Percentiles rank a stretch among this genome's conserved stretches.
phyloP scores from a whole-genome alignment of 2,888 invertebrate species.

The Mesodorylaimus sp. region DNA sequence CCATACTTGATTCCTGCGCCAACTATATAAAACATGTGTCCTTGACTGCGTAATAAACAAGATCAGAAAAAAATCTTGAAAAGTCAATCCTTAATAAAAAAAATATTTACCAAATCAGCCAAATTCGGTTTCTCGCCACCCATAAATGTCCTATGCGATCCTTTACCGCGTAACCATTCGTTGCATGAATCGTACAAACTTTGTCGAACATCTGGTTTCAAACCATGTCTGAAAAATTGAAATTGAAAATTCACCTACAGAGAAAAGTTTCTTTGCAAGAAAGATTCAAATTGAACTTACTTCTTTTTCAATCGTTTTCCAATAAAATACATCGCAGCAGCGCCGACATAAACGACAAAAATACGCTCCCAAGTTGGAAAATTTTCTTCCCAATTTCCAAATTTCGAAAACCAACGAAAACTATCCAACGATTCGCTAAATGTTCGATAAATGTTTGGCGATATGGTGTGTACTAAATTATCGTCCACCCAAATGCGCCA shows the following conservation, averaged over 20 bases:
- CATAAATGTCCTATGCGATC: conserved; percentile 50
- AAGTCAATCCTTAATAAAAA: background rate
- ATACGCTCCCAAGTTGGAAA: conserved; percentile 68
- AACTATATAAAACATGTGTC: background rate
- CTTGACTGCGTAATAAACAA: background rate
- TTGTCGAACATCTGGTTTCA: conserved; percentile 67
- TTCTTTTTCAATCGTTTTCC: conserved; percentile 67
- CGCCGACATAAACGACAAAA: conserved; percentile 74
- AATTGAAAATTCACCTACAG: no score
- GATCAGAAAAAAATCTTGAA: background rate
- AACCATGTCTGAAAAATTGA: conserved; percentile 45
- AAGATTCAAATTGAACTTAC: conserved; percentile 31
- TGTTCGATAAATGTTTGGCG: conserved; percentile 88
- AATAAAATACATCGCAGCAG: conserved; percentile 78
- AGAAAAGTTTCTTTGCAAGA: conserved; percentile 9
- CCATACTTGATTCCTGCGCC: background rate
- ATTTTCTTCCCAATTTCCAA: conserved; percentile 72
- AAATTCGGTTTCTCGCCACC: conserved; percentile 71
- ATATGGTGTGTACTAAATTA: conserved; percentile 70
- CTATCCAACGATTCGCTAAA: conserved; percentile 64
- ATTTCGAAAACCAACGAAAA: conserved; percentile 75
- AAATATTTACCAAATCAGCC: conserved; percentile 50
- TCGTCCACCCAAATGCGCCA: conserved; percentile 92
- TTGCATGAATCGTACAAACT: conserved; percentile 75
- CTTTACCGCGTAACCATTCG: conserved; percentile 53